Evolutionary conservation across 2,888 invertebrate genomes (phyloP).

Genomic region (Plebejus argus): DNA sequence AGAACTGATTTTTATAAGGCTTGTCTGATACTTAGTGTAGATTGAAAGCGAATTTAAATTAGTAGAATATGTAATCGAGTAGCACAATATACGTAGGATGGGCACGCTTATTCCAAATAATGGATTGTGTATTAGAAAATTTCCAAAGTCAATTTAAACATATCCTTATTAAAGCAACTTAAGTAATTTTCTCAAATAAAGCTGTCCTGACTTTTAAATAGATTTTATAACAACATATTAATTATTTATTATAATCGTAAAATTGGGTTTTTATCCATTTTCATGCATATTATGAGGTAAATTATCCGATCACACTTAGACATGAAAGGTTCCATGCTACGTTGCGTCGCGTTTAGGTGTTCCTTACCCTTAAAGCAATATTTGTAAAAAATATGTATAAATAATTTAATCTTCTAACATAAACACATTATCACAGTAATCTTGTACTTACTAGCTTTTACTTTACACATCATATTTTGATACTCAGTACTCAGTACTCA

Average conservation of each 20-base stretch:
- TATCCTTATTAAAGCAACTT: not conserved
- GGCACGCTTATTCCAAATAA: not conserved
- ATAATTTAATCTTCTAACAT: too few relatives aligned
- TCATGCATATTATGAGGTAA: too few relatives aligned
- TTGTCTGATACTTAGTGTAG: slow-evolving; percentile 13
- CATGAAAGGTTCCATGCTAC: too few relatives aligned
- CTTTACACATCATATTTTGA: too few relatives aligned
- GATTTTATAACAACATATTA: too few relatives aligned
- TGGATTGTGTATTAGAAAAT: not conserved
- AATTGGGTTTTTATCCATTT: too few relatives aligned
- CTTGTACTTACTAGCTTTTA: not conserved
- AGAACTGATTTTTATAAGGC: slow-evolving; percentile 24
- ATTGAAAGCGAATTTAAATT: slow-evolving; percentile 25
- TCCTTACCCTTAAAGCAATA: too few relatives aligned
- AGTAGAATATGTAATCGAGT: slow-evolving; percentile 1
- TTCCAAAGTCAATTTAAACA: not conserved
- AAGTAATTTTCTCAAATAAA: not conserved
- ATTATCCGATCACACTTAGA: too few relatives aligned
- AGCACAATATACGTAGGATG: slow-evolving; percentile 2
- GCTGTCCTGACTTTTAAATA: not conserved
- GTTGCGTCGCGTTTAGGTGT: too few relatives aligned
- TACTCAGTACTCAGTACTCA: too few relatives aligned
- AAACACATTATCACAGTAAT: not conserved
- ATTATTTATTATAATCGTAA: too few relatives aligned
- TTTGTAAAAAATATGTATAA: too few relatives aligned